phyloP scores from a whole-genome alignment of 2,797 vertebrate genomes.

The Myoxocephalus aenaeus region DNA sequence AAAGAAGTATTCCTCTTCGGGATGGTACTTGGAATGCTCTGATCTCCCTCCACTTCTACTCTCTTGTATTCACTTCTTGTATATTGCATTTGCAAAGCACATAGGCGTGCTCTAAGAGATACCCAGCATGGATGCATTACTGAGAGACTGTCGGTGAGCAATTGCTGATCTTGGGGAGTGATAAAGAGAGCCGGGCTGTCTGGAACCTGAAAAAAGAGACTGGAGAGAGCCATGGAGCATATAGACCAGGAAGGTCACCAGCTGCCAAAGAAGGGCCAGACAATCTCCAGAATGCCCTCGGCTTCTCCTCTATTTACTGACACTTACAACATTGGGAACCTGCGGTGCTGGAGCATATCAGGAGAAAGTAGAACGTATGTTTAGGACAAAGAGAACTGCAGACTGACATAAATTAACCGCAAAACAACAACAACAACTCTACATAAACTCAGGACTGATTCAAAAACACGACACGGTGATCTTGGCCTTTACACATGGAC shows the following conservation, averaged over 20 bases:
- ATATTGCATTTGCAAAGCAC: constrained; percentile 80
- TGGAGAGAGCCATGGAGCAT: constrained; percentile 71
- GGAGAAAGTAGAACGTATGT: constrained; percentile 16
- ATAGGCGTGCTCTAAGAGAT: constrained; percentile 73
- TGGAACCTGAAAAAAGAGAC: constrained; percentile 76
- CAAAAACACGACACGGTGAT: constrained; percentile 60
- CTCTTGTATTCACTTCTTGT: constrained; percentile 67
- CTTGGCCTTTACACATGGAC: constrained; percentile 58
- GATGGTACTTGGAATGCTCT: constrained; percentile 55
- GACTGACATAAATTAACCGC: constrained; percentile 6
- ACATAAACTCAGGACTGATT: constrained; percentile 34
- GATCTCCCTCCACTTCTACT: constrained; percentile 34
- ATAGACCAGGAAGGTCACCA: constrained; percentile 84
- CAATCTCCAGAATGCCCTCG: constrained; percentile 66
- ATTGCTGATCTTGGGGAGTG: constrained; percentile 84
- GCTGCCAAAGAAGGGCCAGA: constrained; percentile 77
- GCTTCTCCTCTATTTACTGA: constrained; percentile 64
- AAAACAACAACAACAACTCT: constrained; percentile 12
- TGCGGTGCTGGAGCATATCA: constrained; percentile 11
- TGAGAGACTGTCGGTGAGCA: constrained; percentile 84
- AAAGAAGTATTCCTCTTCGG: constrained; percentile 20
- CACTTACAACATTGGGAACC: constrained; percentile 59
- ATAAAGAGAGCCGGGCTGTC: constrained; percentile 80
- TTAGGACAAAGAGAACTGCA: constrained; percentile 31
- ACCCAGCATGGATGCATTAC: constrained; percentile 81